Percentiles rank a stretch among this genome's conserved stretches.
Evolutionary conservation across 2,797 vertebrate genomes (phyloP).

Genomic region (Meda fulgida): DNA sequence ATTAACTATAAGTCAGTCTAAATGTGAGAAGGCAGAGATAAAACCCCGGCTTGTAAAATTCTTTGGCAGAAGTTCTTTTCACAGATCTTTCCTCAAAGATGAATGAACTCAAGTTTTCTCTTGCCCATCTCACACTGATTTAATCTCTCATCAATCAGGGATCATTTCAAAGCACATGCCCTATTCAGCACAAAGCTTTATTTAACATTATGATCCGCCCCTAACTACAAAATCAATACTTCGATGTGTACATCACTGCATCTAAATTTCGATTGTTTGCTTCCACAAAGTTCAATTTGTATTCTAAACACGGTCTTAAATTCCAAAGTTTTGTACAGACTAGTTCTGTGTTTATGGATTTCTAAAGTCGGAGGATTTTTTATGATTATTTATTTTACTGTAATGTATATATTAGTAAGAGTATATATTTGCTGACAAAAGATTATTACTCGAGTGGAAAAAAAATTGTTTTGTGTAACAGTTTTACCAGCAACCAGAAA

Average conservation of each 20-base stretch:
- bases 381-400: slow-evolving; percentile 94
- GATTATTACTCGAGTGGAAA: slow-evolving; percentile 70
- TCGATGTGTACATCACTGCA: slow-evolving; percentile 62
- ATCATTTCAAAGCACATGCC: slow-evolving; percentile 42
- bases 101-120: slow-evolving; percentile 37
- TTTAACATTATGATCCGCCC: slow-evolving; percentile 56
- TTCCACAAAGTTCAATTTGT: slow-evolving; percentile 63
- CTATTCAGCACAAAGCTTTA: slow-evolving; percentile 35
- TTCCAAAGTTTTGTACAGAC: slow-evolving; percentile 93
- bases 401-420: slow-evolving; percentile 93
- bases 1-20: neutral
- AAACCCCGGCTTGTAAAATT: slow-evolving; percentile 34
- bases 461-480: slow-evolving; percentile 82
- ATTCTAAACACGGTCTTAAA: slow-evolving; percentile 72
- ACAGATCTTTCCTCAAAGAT: slow-evolving; percentile 37
- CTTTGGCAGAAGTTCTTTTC: slow-evolving; percentile 31
- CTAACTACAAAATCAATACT: slow-evolving; percentile 64
- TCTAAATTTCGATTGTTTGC: slow-evolving; percentile 68
- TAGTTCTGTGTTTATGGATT: slow-evolving; percentile 79
- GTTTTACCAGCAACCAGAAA: slow-evolving; percentile 81
- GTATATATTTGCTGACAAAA: slow-evolving; percentile 89
- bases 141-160: slow-evolving; percentile 39
- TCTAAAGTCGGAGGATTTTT: slow-evolving; percentile 83
- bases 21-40: slow-evolving; percentile 16
- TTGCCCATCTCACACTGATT: slow-evolving; percentile 48